Percentiles rank a stretch among this genome's conserved stretches.
Evolutionary conservation across 2,888 invertebrate genomes (phyloP).

Genomic region (Plemyria rubiginata): DNA sequence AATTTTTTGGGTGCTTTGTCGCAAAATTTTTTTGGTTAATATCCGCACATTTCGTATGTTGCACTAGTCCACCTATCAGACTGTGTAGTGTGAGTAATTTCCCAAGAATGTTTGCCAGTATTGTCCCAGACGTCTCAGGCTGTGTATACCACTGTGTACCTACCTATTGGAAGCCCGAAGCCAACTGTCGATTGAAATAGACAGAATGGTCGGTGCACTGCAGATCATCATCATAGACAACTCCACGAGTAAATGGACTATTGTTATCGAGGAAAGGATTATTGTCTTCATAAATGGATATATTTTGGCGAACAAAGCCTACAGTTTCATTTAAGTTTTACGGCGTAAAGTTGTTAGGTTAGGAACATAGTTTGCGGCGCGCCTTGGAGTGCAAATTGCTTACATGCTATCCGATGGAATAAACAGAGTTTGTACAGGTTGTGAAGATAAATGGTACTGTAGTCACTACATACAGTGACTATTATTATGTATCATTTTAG

Average conservation of each 20-base stretch:
- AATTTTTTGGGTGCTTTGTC: no score
- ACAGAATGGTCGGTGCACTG: conserved; percentile 28
- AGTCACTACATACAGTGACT: no score
- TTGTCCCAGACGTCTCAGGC: conserved; percentile 8
- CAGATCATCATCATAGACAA: conserved; percentile 36
- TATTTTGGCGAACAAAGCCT: conserved; percentile 38
- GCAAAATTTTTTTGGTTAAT: no score
- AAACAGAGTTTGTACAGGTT: neutral
- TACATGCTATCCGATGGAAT: neutral
- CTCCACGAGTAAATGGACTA: conserved; percentile 52
- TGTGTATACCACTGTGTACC: no score
- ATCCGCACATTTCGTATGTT: no score
- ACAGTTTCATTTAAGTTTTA: conserved; percentile 66
- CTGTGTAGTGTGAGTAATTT: neutral
- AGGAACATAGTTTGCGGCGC: conserved; percentile 32
- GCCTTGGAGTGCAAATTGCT: conserved; percentile 6
- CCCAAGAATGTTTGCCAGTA: neutral
- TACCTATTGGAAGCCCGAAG: neutral
- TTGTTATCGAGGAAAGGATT: conserved; percentile 51
- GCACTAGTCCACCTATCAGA: neutral
- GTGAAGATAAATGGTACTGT: neutral
- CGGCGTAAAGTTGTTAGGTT: conserved; percentile 52
- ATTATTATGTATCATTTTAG: neutral
- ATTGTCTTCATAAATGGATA: conserved; percentile 41
- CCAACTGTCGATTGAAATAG: conserved; percentile 27